Conservation (phyloP, 2,888 invertebrate species). For the Nomada fabriciana region DNA sequence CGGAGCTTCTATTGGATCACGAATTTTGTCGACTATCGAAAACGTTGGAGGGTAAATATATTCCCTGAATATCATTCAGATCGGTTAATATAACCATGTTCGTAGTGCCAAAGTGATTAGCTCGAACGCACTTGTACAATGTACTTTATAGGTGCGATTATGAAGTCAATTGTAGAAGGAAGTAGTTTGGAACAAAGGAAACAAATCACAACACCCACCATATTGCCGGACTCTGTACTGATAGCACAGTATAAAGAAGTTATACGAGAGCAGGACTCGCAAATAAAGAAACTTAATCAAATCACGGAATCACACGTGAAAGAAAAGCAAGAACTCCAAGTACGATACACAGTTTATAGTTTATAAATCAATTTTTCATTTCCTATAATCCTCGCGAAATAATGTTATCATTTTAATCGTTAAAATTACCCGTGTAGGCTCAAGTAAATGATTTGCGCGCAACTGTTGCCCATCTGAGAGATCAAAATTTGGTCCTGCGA, state of each 20-base stretch:
- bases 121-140: conserved; percentile 23
- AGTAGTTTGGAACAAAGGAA: conserved; percentile 74
- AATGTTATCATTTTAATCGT: background rate
- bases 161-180: conserved; percentile 85
- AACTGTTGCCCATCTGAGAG: conserved; percentile 91
- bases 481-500: conserved; percentile 94
- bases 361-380: background rate
- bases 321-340: conserved; percentile 79
- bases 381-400: background rate
- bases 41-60: conserved; percentile 88
- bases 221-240: conserved; percentile 77
- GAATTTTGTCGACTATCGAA: conserved; percentile 98
- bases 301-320: conserved; percentile 71
- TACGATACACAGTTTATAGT: conserved; percentile 44
- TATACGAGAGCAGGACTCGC: conserved; percentile 94
- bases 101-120: background rate
- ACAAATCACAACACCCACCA: conserved; percentile 72
- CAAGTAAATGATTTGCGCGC: conserved; percentile 89
- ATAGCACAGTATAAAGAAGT: conserved; percentile 94
- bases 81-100: background rate
- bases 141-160: conserved; percentile 84
- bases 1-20: conserved; percentile 95
- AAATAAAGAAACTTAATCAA: conserved; percentile 86
- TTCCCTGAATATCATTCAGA: background rate
- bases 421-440: conserved; percentile 54